Evolutionary conservation across 1,140 invertebrate species (phyloP).

Genomic region (Lethocerus indicus): DNA sequence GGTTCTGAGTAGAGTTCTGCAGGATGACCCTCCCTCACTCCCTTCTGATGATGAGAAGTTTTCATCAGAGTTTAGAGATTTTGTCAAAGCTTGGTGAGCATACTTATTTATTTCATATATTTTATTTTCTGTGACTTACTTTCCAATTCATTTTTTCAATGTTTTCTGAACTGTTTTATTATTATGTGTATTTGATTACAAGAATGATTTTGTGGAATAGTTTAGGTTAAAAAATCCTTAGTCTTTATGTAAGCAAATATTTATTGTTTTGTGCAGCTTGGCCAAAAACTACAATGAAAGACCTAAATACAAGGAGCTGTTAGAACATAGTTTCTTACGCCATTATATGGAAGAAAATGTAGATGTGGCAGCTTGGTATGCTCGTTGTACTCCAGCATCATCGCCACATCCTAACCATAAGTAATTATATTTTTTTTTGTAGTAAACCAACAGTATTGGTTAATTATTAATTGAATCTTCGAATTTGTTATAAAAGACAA

Average conservation of each 20-base stretch:
- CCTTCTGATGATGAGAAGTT: conserved; percentile 63
- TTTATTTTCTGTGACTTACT: neutral
- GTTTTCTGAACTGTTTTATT: neutral
- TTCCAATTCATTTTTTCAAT: neutral
- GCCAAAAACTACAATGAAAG: conserved; percentile 84
- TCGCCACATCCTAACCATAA: conserved; percentile 16
- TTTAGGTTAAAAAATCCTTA: too few species aligned
- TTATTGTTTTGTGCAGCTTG: too few species aligned
- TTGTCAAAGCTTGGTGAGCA: conserved; percentile 63
- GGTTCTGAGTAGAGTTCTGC: conserved; percentile 75
- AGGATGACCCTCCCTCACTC: conserved; percentile 69
- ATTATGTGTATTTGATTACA: too few species aligned
- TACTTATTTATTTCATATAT: neutral
- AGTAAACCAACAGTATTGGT: too few species aligned
- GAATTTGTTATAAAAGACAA: too few species aligned
- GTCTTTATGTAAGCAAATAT: too few species aligned
- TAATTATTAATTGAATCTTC: too few species aligned
- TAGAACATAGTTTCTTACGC: conserved; percentile 79
- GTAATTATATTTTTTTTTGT: conserved; percentile 1
- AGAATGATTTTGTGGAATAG: neutral
- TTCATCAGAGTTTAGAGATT: conserved; percentile 63
- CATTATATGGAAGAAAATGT: conserved; percentile 52
- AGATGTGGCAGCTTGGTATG: conserved; percentile 64
- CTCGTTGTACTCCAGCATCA: conserved; percentile 21
- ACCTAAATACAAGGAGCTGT: conserved; percentile 84